Base-by-base conservation (phyloP, 2,888 invertebrate genomes). In the Ochropacha duplaris region DNA sequence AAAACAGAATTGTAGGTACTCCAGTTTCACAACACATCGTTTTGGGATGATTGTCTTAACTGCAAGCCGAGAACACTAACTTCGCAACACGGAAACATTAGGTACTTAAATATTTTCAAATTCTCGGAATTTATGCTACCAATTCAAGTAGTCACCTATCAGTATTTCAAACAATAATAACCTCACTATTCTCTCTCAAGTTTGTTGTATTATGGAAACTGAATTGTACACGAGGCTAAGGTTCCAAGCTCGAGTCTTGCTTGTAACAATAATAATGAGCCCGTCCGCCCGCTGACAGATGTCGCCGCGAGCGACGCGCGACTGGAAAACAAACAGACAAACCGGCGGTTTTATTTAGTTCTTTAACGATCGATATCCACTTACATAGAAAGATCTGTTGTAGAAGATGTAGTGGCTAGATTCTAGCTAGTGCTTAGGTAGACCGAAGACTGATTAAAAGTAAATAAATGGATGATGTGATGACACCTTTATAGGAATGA, bases 241-340 rank as follows among this genome's bases (percentile, higher is more conserved):
- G 39, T 6, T 44, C 19, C 1, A 1, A 31, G 44, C 16, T 44
- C 9, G 44, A 44, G 44, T 19, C 19, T 16, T n/a, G n/a, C 39
- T 44, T 44, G 44, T 44, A 66, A 79, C 75, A 78, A 77, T 77
- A 71, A 81, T 81, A 80, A 83, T 77, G 82, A 81, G 74, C 71
- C 31, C 2, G 31, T 31, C 12, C 72, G 72, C 69, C 67, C 67
- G 69, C 63, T 55, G 77, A 77, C 78, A 79, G 80, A 77, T 72
- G 78, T 74, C 74, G 68, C 65, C 56, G 31, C 11, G 49, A 59
- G 62, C 57, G 57, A 62, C 54, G 51, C 24, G 12, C 19, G 6
- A 16, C 11, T 16, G 16, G n/a, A 39, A 39, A 16, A 19, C 44
- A 9, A 9, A 16, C 44, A 44, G 19, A 44, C 44, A 19, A 9